These are phyloP conservation scores for Amblyjoppa proteus DNA, from an alignment of 2,888 invertebrate species.

Conservation along the genomic window DNA sequence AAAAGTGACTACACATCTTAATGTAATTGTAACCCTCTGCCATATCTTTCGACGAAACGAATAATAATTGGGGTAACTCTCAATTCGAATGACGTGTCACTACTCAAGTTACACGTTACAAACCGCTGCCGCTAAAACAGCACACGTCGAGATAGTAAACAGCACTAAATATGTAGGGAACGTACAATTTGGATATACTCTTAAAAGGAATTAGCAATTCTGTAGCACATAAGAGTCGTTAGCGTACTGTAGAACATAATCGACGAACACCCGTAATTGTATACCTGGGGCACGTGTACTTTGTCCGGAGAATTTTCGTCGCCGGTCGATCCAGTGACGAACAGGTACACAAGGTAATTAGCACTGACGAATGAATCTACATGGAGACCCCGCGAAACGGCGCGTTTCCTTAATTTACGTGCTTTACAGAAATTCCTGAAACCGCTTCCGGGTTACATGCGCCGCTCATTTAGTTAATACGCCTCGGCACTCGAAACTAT, in stretches of 20 bases:
- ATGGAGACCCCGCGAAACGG: slow-evolving; percentile 14
- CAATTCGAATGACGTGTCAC: too few species aligned
- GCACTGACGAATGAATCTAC: slow-evolving; percentile 17
- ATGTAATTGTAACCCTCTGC: too few species aligned
- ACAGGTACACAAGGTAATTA: slow-evolving; percentile 24
- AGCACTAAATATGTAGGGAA: slow-evolving; percentile 10
- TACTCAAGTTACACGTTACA: too few species aligned
- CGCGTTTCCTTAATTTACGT: slow-evolving; percentile 49
- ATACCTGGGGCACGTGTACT: slow-evolving; percentile 12
- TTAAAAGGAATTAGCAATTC: slow-evolving; percentile 48
- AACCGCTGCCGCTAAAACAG: too few species aligned
- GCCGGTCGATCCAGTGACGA: neutral
- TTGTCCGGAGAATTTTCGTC: neutral
- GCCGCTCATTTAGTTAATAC: neutral
- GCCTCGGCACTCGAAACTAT: neutral
- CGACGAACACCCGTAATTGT: neutral
- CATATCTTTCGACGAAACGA: too few species aligned
- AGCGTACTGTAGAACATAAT: neutral
- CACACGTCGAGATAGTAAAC: slow-evolving; percentile 30
- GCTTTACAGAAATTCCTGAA: slow-evolving; percentile 16
- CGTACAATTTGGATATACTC: slow-evolving; percentile 51
- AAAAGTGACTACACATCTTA: too few species aligned
- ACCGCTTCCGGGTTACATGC: slow-evolving; percentile 56
- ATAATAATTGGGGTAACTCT: too few species aligned
- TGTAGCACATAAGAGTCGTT: neutral